A percentile compares a stretch with the other conserved stretches of the same genome.
These are phyloP conservation scores for Trogon melanurus DNA, from an alignment of 2,113 vertebrate genomes.

Conservation along the genomic window DNA sequence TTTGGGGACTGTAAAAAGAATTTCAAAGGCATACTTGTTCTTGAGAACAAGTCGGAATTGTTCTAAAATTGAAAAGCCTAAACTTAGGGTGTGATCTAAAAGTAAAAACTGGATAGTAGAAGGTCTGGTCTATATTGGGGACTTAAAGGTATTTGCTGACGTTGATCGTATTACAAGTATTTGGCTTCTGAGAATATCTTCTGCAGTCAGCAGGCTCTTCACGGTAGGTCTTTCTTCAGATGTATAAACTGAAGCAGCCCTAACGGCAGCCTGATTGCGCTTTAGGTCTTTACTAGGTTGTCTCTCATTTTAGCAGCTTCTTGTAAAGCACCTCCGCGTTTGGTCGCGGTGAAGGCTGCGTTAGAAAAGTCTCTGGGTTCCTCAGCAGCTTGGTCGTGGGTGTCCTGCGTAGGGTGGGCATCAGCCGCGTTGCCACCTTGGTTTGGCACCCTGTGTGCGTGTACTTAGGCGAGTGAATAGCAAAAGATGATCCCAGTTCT, in stretches of 20 bases:
- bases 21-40: slow-evolving; percentile 63
- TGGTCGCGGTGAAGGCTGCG: not conserved
- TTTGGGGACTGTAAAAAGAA: slow-evolving; percentile 57
- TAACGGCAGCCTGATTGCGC: not conserved
- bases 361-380: too few species aligned
- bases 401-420: not conserved
- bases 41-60: slow-evolving; percentile 62
- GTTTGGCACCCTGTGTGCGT: not conserved
- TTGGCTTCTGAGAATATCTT: slow-evolving; percentile 14
- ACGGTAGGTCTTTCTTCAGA: not conserved
- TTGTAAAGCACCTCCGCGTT: not conserved
- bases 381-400: not conserved
- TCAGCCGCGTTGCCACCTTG: fast-evolving
- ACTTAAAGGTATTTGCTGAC: not conserved
- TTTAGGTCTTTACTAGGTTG: not conserved
- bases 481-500: not conserved
- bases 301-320: not conserved
- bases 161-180: not conserved
- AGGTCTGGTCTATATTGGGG: not conserved
- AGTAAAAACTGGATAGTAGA: slow-evolving; percentile 12
- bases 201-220: not conserved
- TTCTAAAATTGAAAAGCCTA: slow-evolving; percentile 55
- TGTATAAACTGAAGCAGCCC: not conserved
- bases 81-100: slow-evolving; percentile 26
- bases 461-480: not conserved